Evolutionary conservation across 2,113 vertebrate genomes (phyloP).

Genomic region (Centrocercus urophasianus): DNA sequence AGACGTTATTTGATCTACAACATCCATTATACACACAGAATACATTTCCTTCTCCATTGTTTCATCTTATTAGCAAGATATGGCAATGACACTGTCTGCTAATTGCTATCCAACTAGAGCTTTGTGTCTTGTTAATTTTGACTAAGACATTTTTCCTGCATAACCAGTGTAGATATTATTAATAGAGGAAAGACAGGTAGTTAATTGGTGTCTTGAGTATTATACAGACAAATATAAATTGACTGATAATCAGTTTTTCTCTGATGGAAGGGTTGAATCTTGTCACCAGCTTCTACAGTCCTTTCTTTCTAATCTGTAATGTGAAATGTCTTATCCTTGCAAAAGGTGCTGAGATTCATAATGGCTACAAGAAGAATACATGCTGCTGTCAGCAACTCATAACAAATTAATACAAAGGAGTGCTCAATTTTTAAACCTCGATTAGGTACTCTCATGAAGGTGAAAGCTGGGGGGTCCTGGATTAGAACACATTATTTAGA

Average conservation of each 20-base stretch:
- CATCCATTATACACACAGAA: conserved; percentile 40
- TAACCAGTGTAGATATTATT: background rate
- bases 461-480: background rate
- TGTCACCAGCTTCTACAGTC: background rate
- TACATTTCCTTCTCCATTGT: conserved; percentile 21
- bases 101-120: conserved; percentile 50
- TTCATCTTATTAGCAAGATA: conserved; percentile 60
- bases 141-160: conserved; percentile 1
- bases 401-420: background rate
- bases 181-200: conserved; percentile 34
- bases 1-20: conserved; percentile 46
- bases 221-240: conserved; percentile 29
- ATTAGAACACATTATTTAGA: background rate
- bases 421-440: background rate
- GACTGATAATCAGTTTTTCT: conserved; percentile 21
- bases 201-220: conserved; percentile 50
- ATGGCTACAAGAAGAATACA: background rate
- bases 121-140: conserved; percentile 69
- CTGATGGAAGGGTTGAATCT: background rate
- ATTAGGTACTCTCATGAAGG: background rate
- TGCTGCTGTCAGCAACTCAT: background rate
- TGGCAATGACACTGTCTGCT: conserved; percentile 48
- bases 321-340: background rate
- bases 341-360: background rate
- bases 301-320: background rate